phyloP scores from a whole-genome alignment of 2,888 invertebrate species.

The Caenorhabditis sp. region DNA sequence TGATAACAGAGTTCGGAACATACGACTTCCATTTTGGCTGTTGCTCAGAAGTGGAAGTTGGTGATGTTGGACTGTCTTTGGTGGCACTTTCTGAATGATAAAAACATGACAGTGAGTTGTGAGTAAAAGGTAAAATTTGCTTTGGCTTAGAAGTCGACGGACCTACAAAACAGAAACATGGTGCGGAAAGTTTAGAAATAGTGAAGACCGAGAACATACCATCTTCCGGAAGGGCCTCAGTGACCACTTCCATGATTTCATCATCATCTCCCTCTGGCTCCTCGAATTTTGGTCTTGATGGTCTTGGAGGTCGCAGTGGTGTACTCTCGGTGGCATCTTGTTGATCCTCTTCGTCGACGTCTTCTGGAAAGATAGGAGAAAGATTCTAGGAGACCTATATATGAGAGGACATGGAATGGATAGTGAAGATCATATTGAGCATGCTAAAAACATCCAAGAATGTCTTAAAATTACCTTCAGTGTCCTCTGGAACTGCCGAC shows the following conservation, averaged over 20 bases:
- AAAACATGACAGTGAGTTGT: no score
- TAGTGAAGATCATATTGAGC: not conserved
- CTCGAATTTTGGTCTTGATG: constrained; percentile 42
- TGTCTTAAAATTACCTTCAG: constrained; percentile 22
- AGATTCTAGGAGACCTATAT: constrained; percentile 13
- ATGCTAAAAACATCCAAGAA: no score
- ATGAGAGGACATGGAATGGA: constrained; percentile 1
- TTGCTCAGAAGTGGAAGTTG: not conserved
- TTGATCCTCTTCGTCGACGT: constrained; percentile 28
- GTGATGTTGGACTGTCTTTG: constrained; percentile 20
- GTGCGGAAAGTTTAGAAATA: no score
- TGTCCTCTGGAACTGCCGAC: constrained; percentile 33
- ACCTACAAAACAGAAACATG: no score
- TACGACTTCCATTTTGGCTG: constrained; percentile 58
- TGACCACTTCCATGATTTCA: constrained; percentile 31
- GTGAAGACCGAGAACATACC: constrained; percentile 7
- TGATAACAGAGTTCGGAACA: constrained; percentile 50
- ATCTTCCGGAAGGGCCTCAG: constrained; percentile 17
- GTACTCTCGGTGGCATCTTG: constrained; percentile 55
- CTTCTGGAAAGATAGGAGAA: constrained; percentile 31
- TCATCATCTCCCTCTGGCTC: constrained; percentile 50
- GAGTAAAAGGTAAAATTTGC: no score
- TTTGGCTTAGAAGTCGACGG: not conserved
- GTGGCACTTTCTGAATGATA: not conserved
- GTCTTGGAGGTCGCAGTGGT: constrained; percentile 58